Conservation (phyloP, 2,888 invertebrate genomes). For the Troilus luridus region DNA sequence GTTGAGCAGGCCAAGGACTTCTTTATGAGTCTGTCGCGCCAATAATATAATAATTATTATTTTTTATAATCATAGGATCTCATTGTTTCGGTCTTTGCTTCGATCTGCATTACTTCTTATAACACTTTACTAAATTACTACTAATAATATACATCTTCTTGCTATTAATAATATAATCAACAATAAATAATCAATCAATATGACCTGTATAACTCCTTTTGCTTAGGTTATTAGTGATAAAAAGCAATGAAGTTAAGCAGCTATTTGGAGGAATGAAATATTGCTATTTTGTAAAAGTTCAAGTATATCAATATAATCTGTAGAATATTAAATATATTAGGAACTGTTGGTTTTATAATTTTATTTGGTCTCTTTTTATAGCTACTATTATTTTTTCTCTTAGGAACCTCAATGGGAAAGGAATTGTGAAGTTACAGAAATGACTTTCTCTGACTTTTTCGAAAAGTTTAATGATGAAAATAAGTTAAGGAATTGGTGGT, state of each 20-base stretch:
- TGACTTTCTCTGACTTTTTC: conserved; percentile 72
- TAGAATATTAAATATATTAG: neutral
- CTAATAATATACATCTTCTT: too few species aligned
- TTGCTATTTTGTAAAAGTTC: neutral
- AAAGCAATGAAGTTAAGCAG: neutral
- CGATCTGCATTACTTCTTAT: too few species aligned
- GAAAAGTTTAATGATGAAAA: conserved; percentile 66
- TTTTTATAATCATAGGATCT: too few species aligned
- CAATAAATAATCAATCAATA: too few species aligned
- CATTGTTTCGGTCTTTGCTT: too few species aligned
- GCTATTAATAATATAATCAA: too few species aligned
- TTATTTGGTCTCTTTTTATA: neutral
- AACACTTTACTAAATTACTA: too few species aligned
- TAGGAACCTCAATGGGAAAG: conserved; percentile 85
- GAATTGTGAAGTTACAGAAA: conserved; percentile 73
- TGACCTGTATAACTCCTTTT: too few species aligned
- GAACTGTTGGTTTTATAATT: neutral
- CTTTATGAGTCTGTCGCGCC: too few species aligned
- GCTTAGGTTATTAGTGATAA: neutral
- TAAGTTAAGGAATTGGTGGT: conserved; percentile 77
- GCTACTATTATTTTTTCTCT: conserved; percentile 43
- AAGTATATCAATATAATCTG: neutral
- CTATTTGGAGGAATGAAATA: neutral
- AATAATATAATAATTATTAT: too few species aligned
- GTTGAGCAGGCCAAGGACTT: too few species aligned